A percentile compares a stretch with the other conserved stretches of the same genome.
Evolutionary conservation across 2,113 vertebrate species (phyloP).

Genomic region (Bungarus multicinctus): DNA sequence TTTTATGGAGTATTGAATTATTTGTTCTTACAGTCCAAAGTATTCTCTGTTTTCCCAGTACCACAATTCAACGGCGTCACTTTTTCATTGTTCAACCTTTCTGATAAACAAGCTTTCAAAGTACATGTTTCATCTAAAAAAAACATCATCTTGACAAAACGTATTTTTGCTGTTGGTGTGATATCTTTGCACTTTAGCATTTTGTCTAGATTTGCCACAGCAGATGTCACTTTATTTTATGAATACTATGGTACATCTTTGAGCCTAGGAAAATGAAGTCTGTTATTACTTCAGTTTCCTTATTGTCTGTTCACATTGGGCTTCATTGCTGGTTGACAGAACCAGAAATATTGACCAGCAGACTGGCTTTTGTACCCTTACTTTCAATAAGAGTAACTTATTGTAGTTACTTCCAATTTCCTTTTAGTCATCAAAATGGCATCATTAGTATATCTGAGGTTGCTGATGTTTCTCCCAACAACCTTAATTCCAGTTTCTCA

Average conservation of each 20-base stretch:
- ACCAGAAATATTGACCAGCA: neutral
- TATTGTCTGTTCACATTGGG: neutral
- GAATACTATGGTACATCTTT: neutral
- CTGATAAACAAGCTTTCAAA: neutral
- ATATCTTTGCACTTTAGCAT: neutral
- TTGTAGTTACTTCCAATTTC: neutral
- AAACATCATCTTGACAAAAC: neutral
- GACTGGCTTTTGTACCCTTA: neutral
- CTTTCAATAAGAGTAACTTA: neutral
- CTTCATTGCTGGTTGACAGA: neutral
- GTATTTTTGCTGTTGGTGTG: neutral
- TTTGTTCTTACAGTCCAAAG: neutral
- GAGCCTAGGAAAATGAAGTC: neutral
- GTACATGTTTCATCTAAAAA: neutral
- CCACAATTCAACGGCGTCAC: neutral
- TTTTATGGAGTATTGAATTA: neutral
- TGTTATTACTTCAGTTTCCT: neutral
- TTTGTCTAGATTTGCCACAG: neutral
- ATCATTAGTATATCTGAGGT: neutral
- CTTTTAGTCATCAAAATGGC: neutral
- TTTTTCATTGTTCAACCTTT: neutral
- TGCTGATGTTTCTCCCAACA: neutral
- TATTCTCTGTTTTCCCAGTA: neutral
- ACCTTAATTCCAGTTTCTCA: neutral
- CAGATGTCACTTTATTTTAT: neutral